Evolutionary conservation across 1,140 invertebrate species (phyloP), one percentile per base, ranked within the genome.

Genomic region (Parasteatoda tepidariorum): DNA sequence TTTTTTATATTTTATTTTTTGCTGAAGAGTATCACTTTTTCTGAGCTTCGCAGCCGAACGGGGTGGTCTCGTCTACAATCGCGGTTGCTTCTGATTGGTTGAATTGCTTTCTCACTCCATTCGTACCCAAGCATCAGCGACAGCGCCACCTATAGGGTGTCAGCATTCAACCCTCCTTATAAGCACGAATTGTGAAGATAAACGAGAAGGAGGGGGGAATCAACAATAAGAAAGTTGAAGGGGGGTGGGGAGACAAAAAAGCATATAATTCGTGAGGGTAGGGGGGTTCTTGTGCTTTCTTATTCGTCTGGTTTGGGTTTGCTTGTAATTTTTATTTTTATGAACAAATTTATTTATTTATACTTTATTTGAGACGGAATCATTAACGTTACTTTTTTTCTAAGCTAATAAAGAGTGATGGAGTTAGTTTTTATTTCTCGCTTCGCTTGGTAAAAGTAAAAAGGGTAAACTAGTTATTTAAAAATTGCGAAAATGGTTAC

Each of bases 71-170:
- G 75, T 79, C 75, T 68, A 48, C 26, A 30, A 31, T 31, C 75
- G 75, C 75, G 75, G 30, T 38, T 11, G 28, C 75, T 57, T 79
- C 41, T 79, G 75, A 79, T 79, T 79, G 75, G 75, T 79, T 41
- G 38, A 79, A 54, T 57, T 11, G 62, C 62, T 79, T 79, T 79
- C 75, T 34, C 75, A 79, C 75, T 55, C 75, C 41, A 79, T 79
- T 79, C 75, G 75, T 64, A 62, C 75, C 48, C 54, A 48, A 61
- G 64, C 64, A 33, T 33, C 9, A 28, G 75, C 75, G 62, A 68
- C 75, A 79, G 75, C 75, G 75, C 75, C 75, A 79, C 75, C 75
- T 79, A 79, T 79, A 34, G 75, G 75, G 75, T 79, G 64, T 79
- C 64, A 79, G 75, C 38, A 26, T 55, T 76, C 73, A 26, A 76